Base-by-base conservation (phyloP, 1,140 invertebrate genomes). In the Ips nitidus region DNA sequence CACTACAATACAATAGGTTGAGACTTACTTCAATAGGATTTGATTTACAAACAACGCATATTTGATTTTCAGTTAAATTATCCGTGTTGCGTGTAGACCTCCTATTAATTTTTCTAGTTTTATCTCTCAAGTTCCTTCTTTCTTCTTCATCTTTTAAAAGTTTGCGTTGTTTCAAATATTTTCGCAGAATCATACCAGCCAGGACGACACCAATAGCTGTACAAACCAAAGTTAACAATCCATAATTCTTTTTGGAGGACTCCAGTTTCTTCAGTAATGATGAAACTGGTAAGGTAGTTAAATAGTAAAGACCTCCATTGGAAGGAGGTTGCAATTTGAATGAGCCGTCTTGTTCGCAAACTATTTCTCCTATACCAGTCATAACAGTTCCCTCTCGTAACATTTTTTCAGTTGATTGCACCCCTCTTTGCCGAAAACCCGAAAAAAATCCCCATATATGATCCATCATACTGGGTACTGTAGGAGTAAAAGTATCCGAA, bases 341-440 rank as follows among this genome's bases (percentile, higher is more conserved):
- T 0, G 80, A 82, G 1, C 81, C 81, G 71, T 87, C 84, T 37
- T 84, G 81, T 63, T 82, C 81, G 47, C 22, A 60, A 36, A 84
- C 80, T 57, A 93, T 77, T 82, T 92, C 90, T 38, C 91, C 91
- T 62, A 91, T 87, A 41, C 89, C 91, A 2, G 91, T 92, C 2
- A 93, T 85, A 59, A 90, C 84, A 52, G 89, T 87, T 45, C 90
- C 90, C 77, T 89, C 88, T 4, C 89, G 83, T 2, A 93, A 80
- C 83, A 93, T 89, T 81, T 91, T 88, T 80, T 93, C 91, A 22
- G 90, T 92, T 1, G 88, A 89, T 79, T 93, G 91, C 36, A 93
- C 78, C 0, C 91, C 91, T 72, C 88, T 83, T 78, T 91, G 90
- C 3, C 89, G 82, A 4, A 91, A 82, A 75, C 90, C 90, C 60